Percentiles rank a stretch among this genome's conserved stretches.
Conservation (phyloP, 2,113 vertebrate species). For the Ochotona curzoniae region DNA sequence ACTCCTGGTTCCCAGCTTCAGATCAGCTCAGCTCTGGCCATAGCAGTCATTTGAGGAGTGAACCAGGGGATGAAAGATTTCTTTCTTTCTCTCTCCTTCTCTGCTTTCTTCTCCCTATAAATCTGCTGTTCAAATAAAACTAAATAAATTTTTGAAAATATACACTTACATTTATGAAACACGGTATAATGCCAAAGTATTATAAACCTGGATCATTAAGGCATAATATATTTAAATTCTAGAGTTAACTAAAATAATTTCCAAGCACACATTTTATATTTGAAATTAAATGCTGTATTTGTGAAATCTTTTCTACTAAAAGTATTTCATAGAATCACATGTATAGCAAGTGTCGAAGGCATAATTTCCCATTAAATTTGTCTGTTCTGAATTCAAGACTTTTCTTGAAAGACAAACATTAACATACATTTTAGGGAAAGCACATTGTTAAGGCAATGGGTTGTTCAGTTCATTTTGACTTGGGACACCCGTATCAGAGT, state of each 20-base stretch:
- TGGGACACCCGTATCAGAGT: no score
- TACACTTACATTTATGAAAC: neutral
- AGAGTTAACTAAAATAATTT: neutral
- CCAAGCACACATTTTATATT: conserved; percentile 35
- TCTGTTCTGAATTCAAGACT: conserved; percentile 14
- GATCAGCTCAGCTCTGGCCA: no score
- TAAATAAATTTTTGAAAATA: neutral
- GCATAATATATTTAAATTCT: neutral
- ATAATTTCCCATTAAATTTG: conserved; percentile 27
- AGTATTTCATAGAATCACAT: neutral
- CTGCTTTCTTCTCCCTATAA: no score
- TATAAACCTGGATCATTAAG: neutral
- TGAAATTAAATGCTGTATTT: conserved; percentile 33
- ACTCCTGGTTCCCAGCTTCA: no score
- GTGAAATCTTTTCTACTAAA: conserved; percentile 30
- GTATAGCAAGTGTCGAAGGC: neutral
- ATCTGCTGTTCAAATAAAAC: no score
- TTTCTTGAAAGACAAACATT: neutral
- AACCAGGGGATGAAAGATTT: no score
- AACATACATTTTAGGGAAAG: neutral
- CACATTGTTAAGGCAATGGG: no score
- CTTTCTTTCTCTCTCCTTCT: no score
- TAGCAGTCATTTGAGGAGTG: no score
- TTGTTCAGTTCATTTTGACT: no score
- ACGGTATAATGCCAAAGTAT: neutral